Conservation (phyloP, 2,797 vertebrate species). For the Hypotaenidia okinawae region DNA sequence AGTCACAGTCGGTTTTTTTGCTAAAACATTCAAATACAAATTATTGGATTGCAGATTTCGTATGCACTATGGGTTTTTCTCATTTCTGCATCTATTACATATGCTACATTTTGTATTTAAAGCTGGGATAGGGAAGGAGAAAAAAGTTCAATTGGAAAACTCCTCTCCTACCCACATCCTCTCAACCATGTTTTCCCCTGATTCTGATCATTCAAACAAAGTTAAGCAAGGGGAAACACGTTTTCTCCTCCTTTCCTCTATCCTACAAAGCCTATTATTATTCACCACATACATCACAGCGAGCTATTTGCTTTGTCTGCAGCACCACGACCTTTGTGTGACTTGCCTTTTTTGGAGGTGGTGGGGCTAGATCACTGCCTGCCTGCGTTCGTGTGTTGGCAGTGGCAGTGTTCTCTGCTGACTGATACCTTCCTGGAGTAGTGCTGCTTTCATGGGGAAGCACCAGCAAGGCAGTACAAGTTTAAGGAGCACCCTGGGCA, state of each 20-base stretch:
- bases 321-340: not conserved
- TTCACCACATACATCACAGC: not conserved
- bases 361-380: not conserved
- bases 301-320: not conserved
- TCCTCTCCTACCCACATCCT: not conserved
- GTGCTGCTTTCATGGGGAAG: fast-evolving
- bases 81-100: not conserved
- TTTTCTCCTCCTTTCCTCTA: not conserved
- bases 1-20: constrained; percentile 7
- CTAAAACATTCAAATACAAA: constrained; percentile 34
- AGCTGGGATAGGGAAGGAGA: not conserved
- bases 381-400: not conserved
- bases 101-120: not conserved
- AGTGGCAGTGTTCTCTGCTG: not conserved
- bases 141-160: not conserved
- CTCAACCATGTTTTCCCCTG: not conserved
- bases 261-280: not conserved
- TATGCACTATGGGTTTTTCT: not conserved
- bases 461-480: not conserved
- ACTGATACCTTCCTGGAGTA: fast-evolving
- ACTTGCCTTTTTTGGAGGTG: not conserved
- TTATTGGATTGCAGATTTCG: not conserved
- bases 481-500: not conserved
- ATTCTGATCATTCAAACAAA: not conserved
- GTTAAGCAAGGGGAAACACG: not conserved